Percentiles rank a stretch among this genome's conserved stretches.
These are phyloP conservation scores for Hypotaenidia philippensis DNA, from an alignment of 2,797 vertebrate genomes.

Conservation along the genomic window DNA sequence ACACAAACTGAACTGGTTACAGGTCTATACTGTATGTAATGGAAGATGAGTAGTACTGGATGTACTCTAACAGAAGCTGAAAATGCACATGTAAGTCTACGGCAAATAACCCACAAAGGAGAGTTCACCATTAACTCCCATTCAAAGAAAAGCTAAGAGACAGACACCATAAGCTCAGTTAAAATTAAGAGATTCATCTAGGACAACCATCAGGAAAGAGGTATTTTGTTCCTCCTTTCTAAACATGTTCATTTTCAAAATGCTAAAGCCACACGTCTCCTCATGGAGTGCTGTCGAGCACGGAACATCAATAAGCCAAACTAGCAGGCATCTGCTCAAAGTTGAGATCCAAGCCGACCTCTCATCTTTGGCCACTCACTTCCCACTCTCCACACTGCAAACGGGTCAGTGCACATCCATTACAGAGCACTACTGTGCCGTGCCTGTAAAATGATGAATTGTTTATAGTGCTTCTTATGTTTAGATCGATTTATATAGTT, in stretches of 20 bases:
- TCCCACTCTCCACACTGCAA: not conserved
- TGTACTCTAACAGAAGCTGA: not conserved
- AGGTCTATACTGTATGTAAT: fast-evolving
- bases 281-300: not conserved
- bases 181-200: not conserved
- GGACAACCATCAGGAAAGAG: not conserved
- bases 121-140: not conserved
- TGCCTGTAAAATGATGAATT: not conserved
- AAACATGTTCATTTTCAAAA: not conserved
- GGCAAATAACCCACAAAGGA: not conserved
- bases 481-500: not conserved
- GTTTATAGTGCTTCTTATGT: not conserved
- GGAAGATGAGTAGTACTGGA: not conserved
- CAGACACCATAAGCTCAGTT: not conserved
- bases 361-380: not conserved
- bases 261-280: not conserved
- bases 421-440: not conserved
- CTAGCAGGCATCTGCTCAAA: not conserved
- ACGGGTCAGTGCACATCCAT: not conserved
- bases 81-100: not conserved
- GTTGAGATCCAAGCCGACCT: not conserved
- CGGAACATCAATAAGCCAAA: not conserved
- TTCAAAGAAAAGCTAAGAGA: not conserved
- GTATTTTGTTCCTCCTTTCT: not conserved
- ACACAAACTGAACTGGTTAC: not conserved